phyloP scores from a whole-genome alignment of 2,113 vertebrate genomes.

The Microcebus griseorufus region DNA sequence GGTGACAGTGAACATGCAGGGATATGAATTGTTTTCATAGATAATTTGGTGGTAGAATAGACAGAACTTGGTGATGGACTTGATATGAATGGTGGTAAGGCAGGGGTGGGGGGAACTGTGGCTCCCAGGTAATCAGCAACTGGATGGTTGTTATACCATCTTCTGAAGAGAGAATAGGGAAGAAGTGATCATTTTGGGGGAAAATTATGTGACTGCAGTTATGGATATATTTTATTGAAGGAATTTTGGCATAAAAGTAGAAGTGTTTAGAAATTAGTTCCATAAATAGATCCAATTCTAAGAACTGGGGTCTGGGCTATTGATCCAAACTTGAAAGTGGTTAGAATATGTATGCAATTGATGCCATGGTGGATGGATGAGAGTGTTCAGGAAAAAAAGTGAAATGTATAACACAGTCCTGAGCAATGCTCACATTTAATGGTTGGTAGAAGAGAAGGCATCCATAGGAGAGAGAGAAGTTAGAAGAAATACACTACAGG shows the following conservation, averaged over 20 bases:
- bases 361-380: not conserved
- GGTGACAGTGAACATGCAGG: not conserved
- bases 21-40: not conserved
- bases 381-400: not conserved
- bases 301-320: not conserved
- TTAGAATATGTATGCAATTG: not conserved
- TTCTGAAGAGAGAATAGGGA: not conserved
- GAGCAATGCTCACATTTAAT: not conserved
- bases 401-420: not conserved
- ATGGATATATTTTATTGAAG: not conserved
- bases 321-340: not conserved
- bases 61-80: not conserved
- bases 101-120: not conserved
- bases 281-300: not conserved
- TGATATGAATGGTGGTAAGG: not conserved
- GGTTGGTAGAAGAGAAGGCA: not conserved
- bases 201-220: not conserved
- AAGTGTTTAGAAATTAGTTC: not conserved
- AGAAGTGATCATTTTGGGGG: not conserved
- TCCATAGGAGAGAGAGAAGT: not conserved
- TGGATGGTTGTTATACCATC: not conserved
- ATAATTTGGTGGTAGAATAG: not conserved
- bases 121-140: not conserved
- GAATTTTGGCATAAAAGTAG: not conserved
- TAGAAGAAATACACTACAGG: not conserved